Evolutionary conservation across 2,797 vertebrate species (phyloP).

Genomic region (Acipenser ruthenus): DNA sequence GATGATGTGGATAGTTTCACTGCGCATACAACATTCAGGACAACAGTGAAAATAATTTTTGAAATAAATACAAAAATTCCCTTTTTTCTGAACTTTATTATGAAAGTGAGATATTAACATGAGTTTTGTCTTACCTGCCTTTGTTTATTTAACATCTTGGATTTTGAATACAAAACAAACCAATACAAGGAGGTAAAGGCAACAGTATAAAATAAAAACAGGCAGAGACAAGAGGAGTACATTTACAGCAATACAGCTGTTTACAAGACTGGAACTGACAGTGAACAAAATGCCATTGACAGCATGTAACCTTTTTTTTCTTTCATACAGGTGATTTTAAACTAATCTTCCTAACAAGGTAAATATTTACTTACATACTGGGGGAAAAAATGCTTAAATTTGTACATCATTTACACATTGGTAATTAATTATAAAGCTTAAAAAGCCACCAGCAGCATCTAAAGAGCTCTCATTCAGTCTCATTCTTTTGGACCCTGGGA

Average conservation of each 20-base stretch:
- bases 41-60: background rate
- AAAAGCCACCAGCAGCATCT: conserved; percentile 27
- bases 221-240: conserved; percentile 10
- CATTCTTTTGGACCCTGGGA: background rate
- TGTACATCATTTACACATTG: conserved; percentile 39
- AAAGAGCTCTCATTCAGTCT: conserved; percentile 9
- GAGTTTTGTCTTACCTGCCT: conserved; percentile 14
- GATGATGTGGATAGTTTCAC: background rate
- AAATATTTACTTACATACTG: conserved; percentile 33
- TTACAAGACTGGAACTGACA: conserved; percentile 6
- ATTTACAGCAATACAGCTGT: conserved; percentile 13
- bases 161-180: conserved; percentile 15
- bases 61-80: background rate
- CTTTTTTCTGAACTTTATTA: conserved; percentile 36
- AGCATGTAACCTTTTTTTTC: background rate
- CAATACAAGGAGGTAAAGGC: conserved; percentile 1
- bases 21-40: too few species aligned
- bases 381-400: conserved; percentile 28
- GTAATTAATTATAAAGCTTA: conserved; percentile 32
- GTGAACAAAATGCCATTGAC: conserved; percentile 17
- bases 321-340: conserved; percentile 17
- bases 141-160: conserved; percentile 6
- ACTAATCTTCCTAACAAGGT: conserved; percentile 20
- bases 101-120: conserved; percentile 37
- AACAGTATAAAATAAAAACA: conserved; percentile 7